Base-by-base conservation (phyloP, 2,888 invertebrate species). In the Drosophila diplacantha region DNA sequence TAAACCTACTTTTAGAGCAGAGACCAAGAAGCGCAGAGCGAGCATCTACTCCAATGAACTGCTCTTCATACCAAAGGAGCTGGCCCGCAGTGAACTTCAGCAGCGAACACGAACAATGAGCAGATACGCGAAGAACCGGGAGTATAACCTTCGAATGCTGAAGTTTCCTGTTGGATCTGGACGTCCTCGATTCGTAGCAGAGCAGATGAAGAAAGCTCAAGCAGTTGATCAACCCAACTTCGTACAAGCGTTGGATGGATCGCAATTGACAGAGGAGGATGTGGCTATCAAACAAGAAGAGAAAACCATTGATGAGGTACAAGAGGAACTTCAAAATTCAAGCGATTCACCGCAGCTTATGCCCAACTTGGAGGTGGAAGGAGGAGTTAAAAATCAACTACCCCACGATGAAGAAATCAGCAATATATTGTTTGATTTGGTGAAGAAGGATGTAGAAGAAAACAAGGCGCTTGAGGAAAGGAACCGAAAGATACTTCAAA, bases 11-110 rank as follows among this genome's bases (percentile, higher is more conserved):
- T 14, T 29, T 32, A 83, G 83, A 24, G 83, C 85, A 29, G 74
- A 84, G 41, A 76, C 83, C 2, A 84, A 85, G 12, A 80, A 76
- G 43, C 75, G 73, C 5, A 74, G 83, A 2, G 85, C 74, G 14
- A 74, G 72, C 46, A 81, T 83, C 16, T 73, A 57, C 16, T 76
- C 66, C 26, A 49, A 50, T 26, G 54, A 80, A 24, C 54, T 46
- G 14, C 61, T 84, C 5, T 84, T 84, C 38, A 78, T 84, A 57
- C 85, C 83, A 24, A 80, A 71, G 14, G 65, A 78, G 24, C 20
- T 84, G 38, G 74, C 78, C 3, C 83, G 78, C 0, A 52, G 71
- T 24, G 71, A 81, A 5, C 8, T 81, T 6, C 49, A 50, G 8
- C 49, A 50, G 43, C 71, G 74, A 1, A 57, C 41, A 6, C 24